These are phyloP conservation scores for Pristionchus exspectatus DNA, from an alignment of 2,888 invertebrate species.

Conservation along the genomic window DNA sequence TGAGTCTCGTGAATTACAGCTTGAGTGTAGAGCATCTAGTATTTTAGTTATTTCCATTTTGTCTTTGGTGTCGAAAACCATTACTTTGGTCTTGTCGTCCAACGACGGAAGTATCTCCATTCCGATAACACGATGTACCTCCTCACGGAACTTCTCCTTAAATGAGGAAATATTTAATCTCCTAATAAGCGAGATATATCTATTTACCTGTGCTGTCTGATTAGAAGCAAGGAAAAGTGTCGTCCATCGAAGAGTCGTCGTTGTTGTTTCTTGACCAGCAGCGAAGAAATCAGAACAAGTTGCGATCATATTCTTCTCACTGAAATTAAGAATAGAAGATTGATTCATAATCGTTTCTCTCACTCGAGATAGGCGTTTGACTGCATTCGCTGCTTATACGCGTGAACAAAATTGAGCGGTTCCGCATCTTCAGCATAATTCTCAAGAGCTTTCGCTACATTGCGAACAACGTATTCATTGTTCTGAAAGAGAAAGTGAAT, in stretches of 20 bases:
- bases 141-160: not conserved
- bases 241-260: not conserved
- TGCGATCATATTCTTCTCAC: not conserved
- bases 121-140: not conserved
- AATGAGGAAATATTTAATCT: no score
- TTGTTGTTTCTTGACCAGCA: slow-evolving; percentile 2
- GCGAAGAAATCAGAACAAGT: not conserved
- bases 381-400: not conserved
- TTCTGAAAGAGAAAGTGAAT: not conserved
- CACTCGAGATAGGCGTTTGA: not conserved
- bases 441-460: not conserved
- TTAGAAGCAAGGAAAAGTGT: not conserved
- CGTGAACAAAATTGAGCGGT: not conserved
- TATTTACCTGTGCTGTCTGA: slow-evolving; percentile 1
- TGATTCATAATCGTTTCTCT: not conserved
- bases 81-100: not conserved
- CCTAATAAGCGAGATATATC: no score
- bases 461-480: not conserved
- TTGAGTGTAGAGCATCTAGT: slow-evolving; percentile 1
- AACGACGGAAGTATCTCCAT: not conserved
- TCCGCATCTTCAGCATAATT: not conserved
- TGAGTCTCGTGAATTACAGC: not conserved
- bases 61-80: not conserved
- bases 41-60: not conserved
- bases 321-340: not conserved